Evolutionary conservation across 2,113 vertebrate genomes (phyloP).

Genomic region (Pteropus alecto): DNA sequence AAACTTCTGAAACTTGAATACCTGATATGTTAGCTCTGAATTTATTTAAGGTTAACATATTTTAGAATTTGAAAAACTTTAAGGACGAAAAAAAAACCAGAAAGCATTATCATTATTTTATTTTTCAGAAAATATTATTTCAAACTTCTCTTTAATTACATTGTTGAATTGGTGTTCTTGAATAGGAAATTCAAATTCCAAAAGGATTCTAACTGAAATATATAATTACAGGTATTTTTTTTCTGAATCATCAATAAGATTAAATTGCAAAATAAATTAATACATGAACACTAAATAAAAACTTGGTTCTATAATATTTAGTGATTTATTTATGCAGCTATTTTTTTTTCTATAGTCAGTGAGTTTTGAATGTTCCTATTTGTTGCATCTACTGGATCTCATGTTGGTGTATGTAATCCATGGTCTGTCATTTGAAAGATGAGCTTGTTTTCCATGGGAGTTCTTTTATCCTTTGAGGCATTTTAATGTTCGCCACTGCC

Average conservation of each 20-base stretch:
- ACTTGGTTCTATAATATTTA: not conserved
- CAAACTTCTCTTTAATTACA: not conserved
- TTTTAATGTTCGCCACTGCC: not conserved
- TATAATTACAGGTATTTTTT: not conserved
- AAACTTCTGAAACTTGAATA: not conserved
- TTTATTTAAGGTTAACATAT: not conserved
- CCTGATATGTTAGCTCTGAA: not conserved
- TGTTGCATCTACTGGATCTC: not conserved
- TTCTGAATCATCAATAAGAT: not conserved
- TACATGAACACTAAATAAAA: not conserved
- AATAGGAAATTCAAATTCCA: not conserved
- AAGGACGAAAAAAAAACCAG: not conserved
- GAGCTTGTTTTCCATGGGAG: not conserved
- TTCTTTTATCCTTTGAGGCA: not conserved
- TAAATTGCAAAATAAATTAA: not conserved
- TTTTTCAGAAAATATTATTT: not conserved
- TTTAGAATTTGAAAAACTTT: not conserved
- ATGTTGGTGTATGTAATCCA: not conserved
- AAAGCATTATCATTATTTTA: not conserved
- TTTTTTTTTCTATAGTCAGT: not conserved
- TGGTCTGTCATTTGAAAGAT: not conserved
- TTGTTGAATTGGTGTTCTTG: not conserved
- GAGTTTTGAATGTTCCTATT: not conserved
- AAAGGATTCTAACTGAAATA: not conserved
- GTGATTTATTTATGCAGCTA: not conserved